These are phyloP conservation scores for Corythornis madagascariensis DNA, from an alignment of 2,113 vertebrate species.

Conservation along the genomic window DNA sequence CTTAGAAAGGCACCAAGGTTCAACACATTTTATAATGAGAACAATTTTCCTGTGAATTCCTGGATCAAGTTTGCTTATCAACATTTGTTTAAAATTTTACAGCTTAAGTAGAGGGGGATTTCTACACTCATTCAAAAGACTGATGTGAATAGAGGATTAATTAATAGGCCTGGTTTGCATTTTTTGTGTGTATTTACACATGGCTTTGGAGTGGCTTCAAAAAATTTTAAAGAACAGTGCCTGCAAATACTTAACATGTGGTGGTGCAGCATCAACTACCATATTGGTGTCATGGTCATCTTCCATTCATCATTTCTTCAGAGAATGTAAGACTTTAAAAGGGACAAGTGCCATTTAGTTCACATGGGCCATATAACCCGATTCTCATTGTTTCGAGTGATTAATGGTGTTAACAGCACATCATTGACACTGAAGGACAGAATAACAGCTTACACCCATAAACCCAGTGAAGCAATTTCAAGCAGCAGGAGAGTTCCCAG, in stretches of 20 bases:
- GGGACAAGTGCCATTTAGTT: neutral
- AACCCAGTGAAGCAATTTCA: neutral
- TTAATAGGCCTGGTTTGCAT: neutral
- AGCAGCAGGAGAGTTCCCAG: neutral
- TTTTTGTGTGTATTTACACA: neutral
- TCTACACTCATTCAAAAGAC: neutral
- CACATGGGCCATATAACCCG: accelerated
- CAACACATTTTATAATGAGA: neutral
- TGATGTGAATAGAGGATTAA: neutral
- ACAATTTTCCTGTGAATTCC: neutral
- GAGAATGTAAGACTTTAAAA: neutral
- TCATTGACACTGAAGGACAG: neutral
- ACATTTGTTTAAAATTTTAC: neutral
- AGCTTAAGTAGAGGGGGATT: neutral
- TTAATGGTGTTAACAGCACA: neutral
- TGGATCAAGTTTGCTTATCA: neutral
- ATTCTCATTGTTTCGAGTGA: neutral
- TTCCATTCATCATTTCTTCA: neutral
- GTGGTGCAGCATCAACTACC: neutral
- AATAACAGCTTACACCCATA: neutral
- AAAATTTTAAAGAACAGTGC: neutral
- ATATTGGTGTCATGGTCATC: accelerated
- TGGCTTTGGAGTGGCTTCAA: neutral
- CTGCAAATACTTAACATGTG: neutral
- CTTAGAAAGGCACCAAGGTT: neutral